A percentile compares a stretch with the other conserved stretches of the same genome.
Evolutionary conservation across 1,140 invertebrate genomes (phyloP).

Genomic region (Grapholita molesta): DNA sequence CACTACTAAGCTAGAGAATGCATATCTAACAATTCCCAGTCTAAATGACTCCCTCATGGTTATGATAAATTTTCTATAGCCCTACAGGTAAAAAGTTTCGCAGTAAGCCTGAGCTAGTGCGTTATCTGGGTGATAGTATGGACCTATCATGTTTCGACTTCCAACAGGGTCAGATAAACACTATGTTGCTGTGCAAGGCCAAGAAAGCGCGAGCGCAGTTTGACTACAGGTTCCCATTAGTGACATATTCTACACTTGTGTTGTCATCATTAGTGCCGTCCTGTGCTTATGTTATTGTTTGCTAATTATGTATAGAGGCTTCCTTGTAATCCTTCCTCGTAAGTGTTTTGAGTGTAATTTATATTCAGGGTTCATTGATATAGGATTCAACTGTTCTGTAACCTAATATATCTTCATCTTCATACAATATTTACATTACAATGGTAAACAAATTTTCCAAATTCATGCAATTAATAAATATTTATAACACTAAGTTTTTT

Average conservation of each 20-base stretch:
- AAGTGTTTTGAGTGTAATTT: conserved; percentile 25
- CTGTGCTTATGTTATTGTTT: conserved; percentile 63
- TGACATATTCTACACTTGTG: conserved; percentile 68
- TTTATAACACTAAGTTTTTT: neutral
- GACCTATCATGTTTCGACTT: conserved; percentile 92
- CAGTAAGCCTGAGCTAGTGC: conserved; percentile 88
- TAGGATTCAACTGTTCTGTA: neutral
- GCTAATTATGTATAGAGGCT: conserved; percentile 46
- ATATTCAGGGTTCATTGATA: conserved; percentile 16
- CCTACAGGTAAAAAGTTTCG: conserved; percentile 89
- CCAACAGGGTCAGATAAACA: conserved; percentile 86
- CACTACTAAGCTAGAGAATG: conserved; percentile 44
- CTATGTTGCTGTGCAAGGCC: conserved; percentile 81
- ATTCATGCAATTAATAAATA: neutral
- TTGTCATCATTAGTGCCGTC: conserved; percentile 71
- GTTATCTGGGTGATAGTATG: conserved; percentile 86
- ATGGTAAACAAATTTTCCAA: neutral
- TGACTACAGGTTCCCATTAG: conserved; percentile 81
- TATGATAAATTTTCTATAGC: conserved; percentile 78
- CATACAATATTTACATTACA: too few species aligned
- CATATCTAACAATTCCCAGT: conserved; percentile 33
- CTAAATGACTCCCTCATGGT: conserved; percentile 29
- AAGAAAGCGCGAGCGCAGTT: conserved; percentile 82
- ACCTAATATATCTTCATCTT: too few species aligned
- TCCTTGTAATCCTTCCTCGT: conserved; percentile 31